Conservation (phyloP, 2,113 vertebrate species). For the Boleophthalmus pectinirostris region DNA sequence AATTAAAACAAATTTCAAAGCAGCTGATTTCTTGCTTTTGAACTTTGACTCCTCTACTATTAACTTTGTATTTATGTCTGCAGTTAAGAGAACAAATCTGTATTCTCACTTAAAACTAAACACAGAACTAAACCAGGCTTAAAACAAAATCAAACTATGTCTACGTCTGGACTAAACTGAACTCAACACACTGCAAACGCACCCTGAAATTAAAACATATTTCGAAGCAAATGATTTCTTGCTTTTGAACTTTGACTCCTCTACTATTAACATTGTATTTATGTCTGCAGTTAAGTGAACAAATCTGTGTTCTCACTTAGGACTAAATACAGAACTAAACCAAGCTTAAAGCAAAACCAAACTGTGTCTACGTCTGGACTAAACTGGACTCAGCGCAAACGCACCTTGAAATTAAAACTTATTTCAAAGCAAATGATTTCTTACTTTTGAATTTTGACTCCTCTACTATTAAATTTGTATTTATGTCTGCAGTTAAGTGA, state of each 20-base stretch:
- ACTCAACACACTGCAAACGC: neutral
- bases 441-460: neutral
- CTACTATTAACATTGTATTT: neutral
- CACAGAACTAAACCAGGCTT: too few species aligned
- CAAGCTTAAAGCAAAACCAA: too few species aligned
- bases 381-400: neutral
- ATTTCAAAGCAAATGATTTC: constrained; percentile 1
- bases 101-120: too few species aligned
- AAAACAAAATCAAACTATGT: too few species aligned
- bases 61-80: constrained; percentile 7
- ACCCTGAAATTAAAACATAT: constrained; percentile 5
- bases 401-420: neutral
- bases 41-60: neutral
- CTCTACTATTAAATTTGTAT: neutral
- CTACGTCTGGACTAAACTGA: neutral
- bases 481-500: constrained; percentile 29
- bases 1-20: constrained; percentile 14
- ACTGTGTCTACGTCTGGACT: too few species aligned
- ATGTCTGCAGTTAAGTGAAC: constrained; percentile 25
- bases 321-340: too few species aligned
- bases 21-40: neutral
- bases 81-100: constrained; percentile 31
- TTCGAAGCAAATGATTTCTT: constrained; percentile 3
- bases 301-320: too few species aligned
- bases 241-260: neutral